These are phyloP conservation scores for Diabrotica balteata DNA, from an alignment of 2,888 invertebrate genomes.

Conservation along the genomic window DNA sequence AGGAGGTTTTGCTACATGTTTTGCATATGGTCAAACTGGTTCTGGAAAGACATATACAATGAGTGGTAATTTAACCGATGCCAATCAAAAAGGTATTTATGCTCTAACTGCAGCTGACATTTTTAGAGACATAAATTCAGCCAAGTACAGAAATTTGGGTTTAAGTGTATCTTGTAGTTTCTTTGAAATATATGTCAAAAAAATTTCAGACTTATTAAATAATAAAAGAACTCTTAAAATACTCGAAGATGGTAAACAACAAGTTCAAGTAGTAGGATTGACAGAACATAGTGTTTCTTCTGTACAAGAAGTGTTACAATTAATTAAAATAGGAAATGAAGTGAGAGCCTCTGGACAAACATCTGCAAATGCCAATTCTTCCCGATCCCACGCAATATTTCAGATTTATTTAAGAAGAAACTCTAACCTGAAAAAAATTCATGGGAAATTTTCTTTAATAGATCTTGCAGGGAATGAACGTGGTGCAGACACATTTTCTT, in stretches of 20 bases:
- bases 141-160: conserved; percentile 83
- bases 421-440: conserved; percentile 76
- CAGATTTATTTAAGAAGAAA: conserved; percentile 85
- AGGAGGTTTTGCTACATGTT: conserved; percentile 99
- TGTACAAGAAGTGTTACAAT: conserved; percentile 90
- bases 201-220: conserved; percentile 89
- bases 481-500: conserved; percentile 96
- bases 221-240: conserved; percentile 93
- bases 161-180: conserved; percentile 93
- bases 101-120: conserved; percentile 96
- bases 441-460: conserved; percentile 98
- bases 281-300: conserved; percentile 90
- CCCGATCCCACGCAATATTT: conserved; percentile 98
- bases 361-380: conserved; percentile 97
- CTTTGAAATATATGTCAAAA: conserved; percentile 99
- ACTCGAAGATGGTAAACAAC: conserved; percentile 95
- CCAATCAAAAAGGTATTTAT: conserved; percentile 96
- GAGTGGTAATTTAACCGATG: conserved; percentile 95
- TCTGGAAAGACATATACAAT: conserved; percentile 97
- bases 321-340: conserved; percentile 88
- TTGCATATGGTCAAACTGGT: conserved; percentile 99
- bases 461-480: conserved; percentile 97
- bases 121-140: conserved; percentile 79
- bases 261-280: conserved; percentile 96
- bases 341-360: conserved; percentile 96